A percentile compares a stretch with the other conserved stretches of the same genome.
Evolutionary conservation across 1,140 invertebrate species (phyloP).

Genomic region (Drosophila saltans): DNA sequence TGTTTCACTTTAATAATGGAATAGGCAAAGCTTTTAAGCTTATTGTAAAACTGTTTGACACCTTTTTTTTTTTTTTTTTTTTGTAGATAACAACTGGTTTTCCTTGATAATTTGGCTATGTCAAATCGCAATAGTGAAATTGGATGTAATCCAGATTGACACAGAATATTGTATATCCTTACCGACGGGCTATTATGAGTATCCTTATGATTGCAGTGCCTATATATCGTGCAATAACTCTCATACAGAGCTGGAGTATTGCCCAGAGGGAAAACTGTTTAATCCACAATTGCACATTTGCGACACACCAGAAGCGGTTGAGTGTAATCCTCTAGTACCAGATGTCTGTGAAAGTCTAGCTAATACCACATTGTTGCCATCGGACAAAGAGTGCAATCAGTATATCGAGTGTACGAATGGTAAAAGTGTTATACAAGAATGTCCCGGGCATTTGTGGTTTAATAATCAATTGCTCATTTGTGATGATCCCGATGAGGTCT

Average conservation of each 20-base stretch:
- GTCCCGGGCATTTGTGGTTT: conserved; percentile 41
- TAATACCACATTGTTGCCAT: conserved; percentile 40
- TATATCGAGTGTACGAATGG: conserved; percentile 43
- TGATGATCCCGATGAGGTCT: conserved; percentile 40
- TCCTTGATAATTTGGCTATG: background rate
- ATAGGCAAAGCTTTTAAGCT: too few relatives aligned
- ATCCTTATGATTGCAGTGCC: conserved; percentile 53
- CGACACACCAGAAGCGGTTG: conserved; percentile 59
- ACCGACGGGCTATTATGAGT: conserved; percentile 43
- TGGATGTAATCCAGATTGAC: background rate
- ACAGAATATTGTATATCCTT: conserved; percentile 16
- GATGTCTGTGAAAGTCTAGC: conserved; percentile 23
- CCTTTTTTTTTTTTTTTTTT: background rate
- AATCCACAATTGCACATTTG: conserved; percentile 50
- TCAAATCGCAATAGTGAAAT: background rate
- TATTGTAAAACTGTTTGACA: too few relatives aligned
- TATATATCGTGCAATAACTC: conserved; percentile 51
- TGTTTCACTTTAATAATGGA: background rate
- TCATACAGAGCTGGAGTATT: conserved; percentile 42
- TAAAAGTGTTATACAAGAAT: conserved; percentile 18
- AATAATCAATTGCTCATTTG: conserved; percentile 45
- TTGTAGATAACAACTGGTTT: background rate
- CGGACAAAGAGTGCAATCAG: conserved; percentile 35
- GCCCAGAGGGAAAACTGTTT: conserved; percentile 43
- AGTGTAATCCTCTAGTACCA: conserved; percentile 16